These are phyloP conservation scores for Tipula vernalis DNA, from an alignment of 2,888 invertebrate genomes.

Conservation along the genomic window DNA sequence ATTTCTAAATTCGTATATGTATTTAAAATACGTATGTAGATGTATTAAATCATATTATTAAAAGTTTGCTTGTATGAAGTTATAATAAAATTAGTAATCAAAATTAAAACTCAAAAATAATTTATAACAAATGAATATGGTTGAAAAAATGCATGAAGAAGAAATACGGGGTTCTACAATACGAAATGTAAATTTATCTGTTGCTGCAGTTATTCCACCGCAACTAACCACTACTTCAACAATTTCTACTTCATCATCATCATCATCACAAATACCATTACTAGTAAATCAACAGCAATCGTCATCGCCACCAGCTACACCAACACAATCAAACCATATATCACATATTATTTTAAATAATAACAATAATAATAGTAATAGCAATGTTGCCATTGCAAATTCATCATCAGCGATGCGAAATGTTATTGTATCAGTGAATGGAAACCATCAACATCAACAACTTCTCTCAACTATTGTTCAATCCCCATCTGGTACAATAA, in stretches of 20 bases:
- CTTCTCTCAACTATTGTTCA: not conserved
- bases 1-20: not conserved
- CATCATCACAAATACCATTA: not conserved
- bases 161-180: not conserved
- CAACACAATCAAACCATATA: conserved; percentile 10
- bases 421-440: not conserved
- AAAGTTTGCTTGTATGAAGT: not conserved
- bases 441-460: not conserved
- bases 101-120: not conserved
- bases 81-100: not conserved
- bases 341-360: conserved; percentile 6
- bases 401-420: not conserved
- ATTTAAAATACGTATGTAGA: not conserved
- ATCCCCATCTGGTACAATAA: not conserved
- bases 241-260: not conserved
- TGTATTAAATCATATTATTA: not conserved
- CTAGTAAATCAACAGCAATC: not conserved
- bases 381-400: conserved; percentile 6
- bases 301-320: conserved; percentile 13
- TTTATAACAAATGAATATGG: conserved; percentile 1
- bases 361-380: not conserved
- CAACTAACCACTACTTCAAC: not conserved
- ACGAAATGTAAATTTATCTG: not conserved
- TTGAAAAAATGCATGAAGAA: conserved; percentile 6
- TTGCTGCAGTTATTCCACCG: not conserved